These are phyloP conservation scores for Cephus spinipes DNA, from an alignment of 2,888 invertebrate species.

Conservation along the genomic window DNA sequence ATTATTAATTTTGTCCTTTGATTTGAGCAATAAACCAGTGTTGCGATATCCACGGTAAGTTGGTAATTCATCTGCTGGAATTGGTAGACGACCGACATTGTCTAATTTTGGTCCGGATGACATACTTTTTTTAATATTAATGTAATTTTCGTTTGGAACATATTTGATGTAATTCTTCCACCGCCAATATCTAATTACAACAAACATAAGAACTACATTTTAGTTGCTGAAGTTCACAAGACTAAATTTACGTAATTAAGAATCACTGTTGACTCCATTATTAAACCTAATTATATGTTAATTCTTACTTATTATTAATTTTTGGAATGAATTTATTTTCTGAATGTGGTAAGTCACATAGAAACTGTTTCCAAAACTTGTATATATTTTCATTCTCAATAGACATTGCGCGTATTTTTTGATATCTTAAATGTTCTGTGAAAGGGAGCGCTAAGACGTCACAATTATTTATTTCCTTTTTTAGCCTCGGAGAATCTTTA, in stretches of 20 bases:
- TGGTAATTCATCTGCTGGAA: slow-evolving; percentile 23
- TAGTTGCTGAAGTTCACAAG: no score
- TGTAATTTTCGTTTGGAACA: slow-evolving; percentile 21
- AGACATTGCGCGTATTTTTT: slow-evolving; percentile 19
- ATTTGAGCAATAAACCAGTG: not conserved
- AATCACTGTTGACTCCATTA: no score
- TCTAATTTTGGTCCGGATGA: slow-evolving; percentile 28
- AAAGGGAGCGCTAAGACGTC: slow-evolving; percentile 28
- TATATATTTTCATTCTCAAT: slow-evolving; percentile 26
- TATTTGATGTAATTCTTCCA: slow-evolving; percentile 34
- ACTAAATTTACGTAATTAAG: no score
- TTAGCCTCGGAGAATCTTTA: not conserved
- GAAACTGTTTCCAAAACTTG: slow-evolving; percentile 28
- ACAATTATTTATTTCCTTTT: not conserved
- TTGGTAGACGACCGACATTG: slow-evolving; percentile 23
- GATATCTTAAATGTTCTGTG: slow-evolving; percentile 18
- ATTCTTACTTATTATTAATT: no score
- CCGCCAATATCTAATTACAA: slow-evolving; percentile 29
- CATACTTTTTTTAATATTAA: slow-evolving; percentile 29
- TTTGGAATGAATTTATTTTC: slow-evolving; percentile 19
- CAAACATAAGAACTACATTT: no score
- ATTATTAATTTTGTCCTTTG: not conserved
- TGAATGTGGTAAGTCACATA: slow-evolving; percentile 24
- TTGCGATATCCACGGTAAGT: slow-evolving; percentile 15
- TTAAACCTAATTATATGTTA: no score